Conservation (phyloP, 2,888 invertebrate species). For the Conchocele bisecta region DNA sequence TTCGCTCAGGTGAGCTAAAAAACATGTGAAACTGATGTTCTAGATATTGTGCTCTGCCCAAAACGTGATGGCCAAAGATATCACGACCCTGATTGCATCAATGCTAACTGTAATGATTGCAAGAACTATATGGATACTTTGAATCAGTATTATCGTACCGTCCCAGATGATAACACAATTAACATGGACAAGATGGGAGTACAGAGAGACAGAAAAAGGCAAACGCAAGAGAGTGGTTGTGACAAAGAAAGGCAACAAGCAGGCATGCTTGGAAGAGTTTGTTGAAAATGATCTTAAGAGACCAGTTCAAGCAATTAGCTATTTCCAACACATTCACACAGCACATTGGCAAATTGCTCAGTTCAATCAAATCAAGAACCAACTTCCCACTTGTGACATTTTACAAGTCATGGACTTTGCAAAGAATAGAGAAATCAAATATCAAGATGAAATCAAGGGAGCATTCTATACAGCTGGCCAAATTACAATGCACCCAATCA, state of each 20-base stretch:
- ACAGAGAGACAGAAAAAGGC: not conserved
- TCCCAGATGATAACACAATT: conserved; percentile 9
- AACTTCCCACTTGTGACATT: conserved; percentile 28
- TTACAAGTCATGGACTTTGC: conserved; percentile 85
- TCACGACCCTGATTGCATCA: conserved; percentile 12
- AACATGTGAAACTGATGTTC: conserved; percentile 9
- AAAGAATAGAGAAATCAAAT: conserved; percentile 67
- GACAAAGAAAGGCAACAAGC: conserved; percentile 1
- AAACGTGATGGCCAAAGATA: conserved; percentile 1
- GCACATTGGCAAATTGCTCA: conserved; percentile 51
- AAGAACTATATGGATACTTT: conserved; percentile 7
- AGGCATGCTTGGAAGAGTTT: not conserved
- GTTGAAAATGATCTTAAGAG: conserved; percentile 29
- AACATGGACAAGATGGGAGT: conserved; percentile 7
- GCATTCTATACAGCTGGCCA: conserved; percentile 38
- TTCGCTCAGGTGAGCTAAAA: too few relatives aligned
- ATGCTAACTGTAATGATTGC: conserved; percentile 4
- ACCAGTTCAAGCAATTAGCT: conserved; percentile 35
- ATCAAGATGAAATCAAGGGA: conserved; percentile 47
- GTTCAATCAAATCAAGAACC: conserved; percentile 30
- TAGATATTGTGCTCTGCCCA: conserved; percentile 5
- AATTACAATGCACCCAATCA: conserved; percentile 53
- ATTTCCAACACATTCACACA: conserved; percentile 37
- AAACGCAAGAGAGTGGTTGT: not conserved
- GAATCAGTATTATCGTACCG: not conserved